Evolutionary conservation across 2,888 invertebrate species (phyloP).

Genomic region (Tetranychus piercei): DNA sequence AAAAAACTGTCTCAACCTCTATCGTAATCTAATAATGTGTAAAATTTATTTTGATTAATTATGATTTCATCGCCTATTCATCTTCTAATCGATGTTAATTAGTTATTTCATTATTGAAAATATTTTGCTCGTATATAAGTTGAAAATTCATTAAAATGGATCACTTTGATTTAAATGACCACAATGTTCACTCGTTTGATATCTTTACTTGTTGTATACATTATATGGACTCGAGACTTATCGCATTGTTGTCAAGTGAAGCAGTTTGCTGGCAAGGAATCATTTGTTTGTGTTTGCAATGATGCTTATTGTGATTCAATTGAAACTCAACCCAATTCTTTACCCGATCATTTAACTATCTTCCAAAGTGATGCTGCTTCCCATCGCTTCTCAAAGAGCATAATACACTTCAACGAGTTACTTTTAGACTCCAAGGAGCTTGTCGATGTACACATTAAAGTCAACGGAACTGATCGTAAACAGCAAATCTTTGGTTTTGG

Average conservation of each 20-base stretch:
- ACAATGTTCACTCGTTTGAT: too few relatives aligned
- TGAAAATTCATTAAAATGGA: too few relatives aligned
- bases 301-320: not conserved
- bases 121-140: too few relatives aligned
- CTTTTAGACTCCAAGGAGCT: not conserved
- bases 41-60: too few relatives aligned
- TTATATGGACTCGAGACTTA: too few relatives aligned
- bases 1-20: too few relatives aligned
- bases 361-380: not conserved
- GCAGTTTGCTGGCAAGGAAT: not conserved
- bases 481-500: constrained; percentile 7
- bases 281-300: constrained; percentile 11
- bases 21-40: too few relatives aligned
- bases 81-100: too few relatives aligned
- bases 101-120: too few relatives aligned
- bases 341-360: not conserved
- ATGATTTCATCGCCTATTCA: too few relatives aligned
- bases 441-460: not conserved
- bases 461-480: not conserved
- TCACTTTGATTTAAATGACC: too few relatives aligned
- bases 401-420: not conserved
- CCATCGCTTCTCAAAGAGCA: not conserved
- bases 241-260: not conserved
- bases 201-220: too few relatives aligned
- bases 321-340: not conserved